Evolutionary conservation across 2,113 vertebrate genomes (phyloP).

Genomic region (Laticauda laticaudata): DNA sequence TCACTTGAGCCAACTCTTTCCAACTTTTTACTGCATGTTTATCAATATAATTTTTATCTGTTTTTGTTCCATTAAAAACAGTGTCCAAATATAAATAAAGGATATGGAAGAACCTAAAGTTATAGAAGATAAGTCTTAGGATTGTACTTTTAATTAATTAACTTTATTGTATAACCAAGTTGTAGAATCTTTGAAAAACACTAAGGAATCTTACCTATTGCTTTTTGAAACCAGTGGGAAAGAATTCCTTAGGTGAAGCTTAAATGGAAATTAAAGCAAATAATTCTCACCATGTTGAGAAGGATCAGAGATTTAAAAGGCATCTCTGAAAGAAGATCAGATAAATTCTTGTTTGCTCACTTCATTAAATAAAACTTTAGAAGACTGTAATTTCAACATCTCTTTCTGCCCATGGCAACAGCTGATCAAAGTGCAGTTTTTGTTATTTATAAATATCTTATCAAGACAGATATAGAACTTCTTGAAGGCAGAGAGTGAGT

Average conservation of each 20-base stretch:
- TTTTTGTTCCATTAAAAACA: neutral
- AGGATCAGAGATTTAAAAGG: slow-evolving; percentile 2
- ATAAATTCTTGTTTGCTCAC: slow-evolving; percentile 10
- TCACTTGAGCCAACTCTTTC: neutral
- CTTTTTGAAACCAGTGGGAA: neutral
- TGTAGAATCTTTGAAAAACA: slow-evolving; percentile 9
- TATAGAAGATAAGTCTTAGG: neutral
- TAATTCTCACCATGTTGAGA: neutral
- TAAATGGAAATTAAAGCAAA: slow-evolving; percentile 20
- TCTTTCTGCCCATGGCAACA: neutral
- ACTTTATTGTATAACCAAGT: neutral
- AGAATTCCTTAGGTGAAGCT: slow-evolving; percentile 12
- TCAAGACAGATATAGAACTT: slow-evolving; percentile 15
- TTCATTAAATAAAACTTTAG: slow-evolving; percentile 16
- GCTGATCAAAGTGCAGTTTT: slow-evolving; percentile 23
- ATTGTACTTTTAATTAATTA: neutral
- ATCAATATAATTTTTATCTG: neutral
- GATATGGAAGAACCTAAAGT: neutral
- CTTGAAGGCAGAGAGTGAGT: neutral
- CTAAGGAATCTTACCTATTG: neutral
- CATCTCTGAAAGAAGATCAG: slow-evolving; percentile 31
- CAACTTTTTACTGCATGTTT: neutral
- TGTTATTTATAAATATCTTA: slow-evolving; percentile 33
- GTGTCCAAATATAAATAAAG: neutral
- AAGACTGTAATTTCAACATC: slow-evolving; percentile 16